Evolutionary conservation across 2,797 vertebrate species (phyloP).

Genomic region (Sebastes matsubarae): DNA sequence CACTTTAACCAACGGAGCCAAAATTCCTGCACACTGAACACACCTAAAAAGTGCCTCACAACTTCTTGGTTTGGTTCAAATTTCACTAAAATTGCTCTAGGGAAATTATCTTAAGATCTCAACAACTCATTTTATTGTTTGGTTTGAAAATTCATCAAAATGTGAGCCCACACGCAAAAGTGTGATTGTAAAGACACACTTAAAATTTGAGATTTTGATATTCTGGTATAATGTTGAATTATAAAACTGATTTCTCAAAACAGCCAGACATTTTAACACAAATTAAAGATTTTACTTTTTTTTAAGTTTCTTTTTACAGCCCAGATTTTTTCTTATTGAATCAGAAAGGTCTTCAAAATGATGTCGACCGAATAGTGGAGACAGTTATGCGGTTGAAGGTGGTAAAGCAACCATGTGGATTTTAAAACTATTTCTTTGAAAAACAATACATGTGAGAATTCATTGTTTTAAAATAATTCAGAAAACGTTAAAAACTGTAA

Average conservation of each 20-base stretch:
- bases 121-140: too few relatives aligned
- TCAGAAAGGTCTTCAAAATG: background rate
- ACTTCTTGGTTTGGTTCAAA: too few relatives aligned
- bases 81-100: too few relatives aligned
- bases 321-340: background rate
- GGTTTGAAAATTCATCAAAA: too few relatives aligned
- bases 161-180: too few relatives aligned
- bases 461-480: too few relatives aligned
- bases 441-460: background rate
- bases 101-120: too few relatives aligned
- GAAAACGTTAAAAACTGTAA: too few relatives aligned
- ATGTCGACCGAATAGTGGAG: background rate
- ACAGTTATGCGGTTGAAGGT: background rate
- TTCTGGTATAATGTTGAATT: background rate
- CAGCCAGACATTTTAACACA: background rate
- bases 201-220: background rate
- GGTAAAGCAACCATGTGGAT: background rate
- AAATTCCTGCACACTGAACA: too few relatives aligned
- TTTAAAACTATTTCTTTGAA: too few relatives aligned
- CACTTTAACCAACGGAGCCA: too few relatives aligned
- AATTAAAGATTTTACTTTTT: background rate
- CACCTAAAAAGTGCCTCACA: background rate
- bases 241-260: background rate
- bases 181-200: too few relatives aligned
- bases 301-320: background rate